These are phyloP conservation scores for Alectura lathami DNA, from an alignment of 2,113 vertebrate species.

Conservation along the genomic window DNA sequence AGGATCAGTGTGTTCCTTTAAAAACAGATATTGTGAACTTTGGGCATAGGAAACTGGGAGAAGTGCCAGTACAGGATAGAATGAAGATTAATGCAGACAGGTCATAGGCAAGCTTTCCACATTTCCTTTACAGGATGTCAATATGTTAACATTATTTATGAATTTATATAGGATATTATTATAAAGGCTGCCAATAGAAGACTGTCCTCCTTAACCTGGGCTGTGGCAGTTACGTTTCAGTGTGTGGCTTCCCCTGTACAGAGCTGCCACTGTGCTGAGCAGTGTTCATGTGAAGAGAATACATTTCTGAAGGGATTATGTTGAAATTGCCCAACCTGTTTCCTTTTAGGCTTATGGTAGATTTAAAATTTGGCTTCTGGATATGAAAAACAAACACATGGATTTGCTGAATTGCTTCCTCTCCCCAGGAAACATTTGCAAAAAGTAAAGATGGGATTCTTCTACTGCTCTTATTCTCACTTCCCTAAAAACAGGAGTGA, in stretches of 20 bases:
- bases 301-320: slow-evolving; percentile 61
- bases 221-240: not conserved
- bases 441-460: not conserved
- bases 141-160: slow-evolving; percentile 36
- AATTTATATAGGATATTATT: slow-evolving; percentile 30
- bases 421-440: slow-evolving; percentile 16
- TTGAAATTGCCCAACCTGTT: slow-evolving; percentile 53
- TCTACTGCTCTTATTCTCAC: not conserved
- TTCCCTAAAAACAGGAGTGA: not conserved
- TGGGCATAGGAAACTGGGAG: slow-evolving; percentile 48
- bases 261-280: slow-evolving; percentile 37
- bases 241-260: slow-evolving; percentile 20
- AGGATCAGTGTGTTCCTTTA: slow-evolving; percentile 52
- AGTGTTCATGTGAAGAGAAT: slow-evolving; percentile 18
- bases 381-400: slow-evolving; percentile 16
- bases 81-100: slow-evolving; percentile 49
- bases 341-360: slow-evolving; percentile 52
- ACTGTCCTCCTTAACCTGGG: not conserved
- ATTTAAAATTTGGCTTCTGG: slow-evolving; percentile 54
- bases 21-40: slow-evolving; percentile 49
- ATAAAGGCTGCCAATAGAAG: slow-evolving; percentile 12
- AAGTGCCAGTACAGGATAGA: slow-evolving; percentile 51
- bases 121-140: slow-evolving; percentile 53
- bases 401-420: slow-evolving; percentile 39
- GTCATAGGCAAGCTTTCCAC: slow-evolving; percentile 29